These are phyloP conservation scores for Schizothorax lantsangensis DNA, from an alignment of 2,797 vertebrate species.

Conservation along the genomic window DNA sequence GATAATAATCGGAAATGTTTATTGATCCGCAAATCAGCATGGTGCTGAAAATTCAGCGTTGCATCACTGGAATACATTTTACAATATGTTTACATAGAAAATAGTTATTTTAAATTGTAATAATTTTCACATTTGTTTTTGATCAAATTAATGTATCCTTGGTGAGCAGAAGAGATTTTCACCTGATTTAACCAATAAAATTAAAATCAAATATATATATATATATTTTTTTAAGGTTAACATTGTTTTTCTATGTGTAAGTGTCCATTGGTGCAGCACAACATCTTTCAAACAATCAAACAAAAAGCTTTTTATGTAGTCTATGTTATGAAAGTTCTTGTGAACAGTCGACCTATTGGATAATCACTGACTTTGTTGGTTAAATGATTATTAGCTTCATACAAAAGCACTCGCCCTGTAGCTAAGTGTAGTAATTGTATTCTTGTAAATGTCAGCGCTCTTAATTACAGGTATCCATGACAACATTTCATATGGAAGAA, in stretches of 20 bases:
- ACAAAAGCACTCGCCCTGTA: not conserved
- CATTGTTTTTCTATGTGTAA: slow-evolving; percentile 56
- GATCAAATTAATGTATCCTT: not conserved
- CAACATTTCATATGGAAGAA: not conserved
- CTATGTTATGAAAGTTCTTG: not conserved
- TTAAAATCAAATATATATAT: not conserved
- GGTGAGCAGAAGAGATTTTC: not conserved
- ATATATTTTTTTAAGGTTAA: not conserved
- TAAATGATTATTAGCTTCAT: slow-evolving; percentile 11
- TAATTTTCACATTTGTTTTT: not conserved
- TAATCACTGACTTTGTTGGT: not conserved
- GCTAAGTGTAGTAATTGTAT: slow-evolving; percentile 1
- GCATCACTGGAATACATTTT: not conserved
- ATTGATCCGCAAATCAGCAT: not conserved
- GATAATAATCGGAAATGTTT: not conserved
- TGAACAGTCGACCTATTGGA: not conserved
- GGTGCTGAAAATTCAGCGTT: not conserved
- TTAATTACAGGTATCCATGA: slow-evolving; percentile 15
- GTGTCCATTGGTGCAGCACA: slow-evolving; percentile 55
- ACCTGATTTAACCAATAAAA: not conserved
- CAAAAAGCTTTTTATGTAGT: slow-evolving; percentile 10
- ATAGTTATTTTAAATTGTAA: not conserved
- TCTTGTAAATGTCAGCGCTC: slow-evolving; percentile 14
- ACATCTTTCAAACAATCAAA: not conserved
- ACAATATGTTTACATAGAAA: not conserved